A percentile compares a stretch with the other conserved stretches of the same genome.
Conservation (phyloP, 2,888 invertebrate genomes). For the Loripinus fragilis region DNA sequence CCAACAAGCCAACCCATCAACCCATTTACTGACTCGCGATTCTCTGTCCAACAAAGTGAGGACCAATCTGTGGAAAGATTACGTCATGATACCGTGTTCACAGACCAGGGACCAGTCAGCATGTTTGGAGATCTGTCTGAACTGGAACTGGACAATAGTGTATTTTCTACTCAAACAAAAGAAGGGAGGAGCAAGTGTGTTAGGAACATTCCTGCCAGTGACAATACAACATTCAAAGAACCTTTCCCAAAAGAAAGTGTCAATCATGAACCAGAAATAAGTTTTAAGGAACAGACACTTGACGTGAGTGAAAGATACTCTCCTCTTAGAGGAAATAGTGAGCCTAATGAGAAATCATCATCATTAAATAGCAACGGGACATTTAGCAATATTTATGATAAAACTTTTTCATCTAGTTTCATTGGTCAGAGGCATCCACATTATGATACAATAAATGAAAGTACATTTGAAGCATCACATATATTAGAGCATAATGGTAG, state of each 20-base stretch:
- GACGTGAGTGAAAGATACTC: not conserved
- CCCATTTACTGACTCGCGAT: not conserved
- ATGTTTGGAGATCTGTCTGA: conserved; percentile 17
- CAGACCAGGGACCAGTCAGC: conserved; percentile 22
- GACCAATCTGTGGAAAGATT: conserved; percentile 33
- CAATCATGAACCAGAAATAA: not conserved
- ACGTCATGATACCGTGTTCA: conserved; percentile 33
- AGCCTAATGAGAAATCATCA: not conserved
- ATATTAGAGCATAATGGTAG: conserved; percentile 6
- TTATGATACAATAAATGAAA: conserved; percentile 4
- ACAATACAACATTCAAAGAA: not conserved
- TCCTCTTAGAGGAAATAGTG: not conserved
- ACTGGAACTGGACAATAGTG: conserved; percentile 26
- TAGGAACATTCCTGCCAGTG: not conserved
- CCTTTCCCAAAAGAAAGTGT: not conserved
- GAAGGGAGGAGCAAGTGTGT: not conserved
- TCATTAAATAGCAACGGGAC: not conserved
- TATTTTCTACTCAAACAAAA: not conserved
- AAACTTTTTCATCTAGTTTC: conserved; percentile 20
- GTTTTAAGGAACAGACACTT: not conserved
- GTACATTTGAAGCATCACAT: conserved; percentile 9
- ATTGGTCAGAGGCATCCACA: not conserved
- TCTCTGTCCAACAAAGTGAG: not conserved
- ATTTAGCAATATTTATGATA: not conserved
- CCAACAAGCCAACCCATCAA: not conserved